Evolutionary conservation across 2,797 vertebrate genomes (phyloP), one percentile per base, ranked within the genome.

Genomic region (Danio jaintianensis): DNA sequence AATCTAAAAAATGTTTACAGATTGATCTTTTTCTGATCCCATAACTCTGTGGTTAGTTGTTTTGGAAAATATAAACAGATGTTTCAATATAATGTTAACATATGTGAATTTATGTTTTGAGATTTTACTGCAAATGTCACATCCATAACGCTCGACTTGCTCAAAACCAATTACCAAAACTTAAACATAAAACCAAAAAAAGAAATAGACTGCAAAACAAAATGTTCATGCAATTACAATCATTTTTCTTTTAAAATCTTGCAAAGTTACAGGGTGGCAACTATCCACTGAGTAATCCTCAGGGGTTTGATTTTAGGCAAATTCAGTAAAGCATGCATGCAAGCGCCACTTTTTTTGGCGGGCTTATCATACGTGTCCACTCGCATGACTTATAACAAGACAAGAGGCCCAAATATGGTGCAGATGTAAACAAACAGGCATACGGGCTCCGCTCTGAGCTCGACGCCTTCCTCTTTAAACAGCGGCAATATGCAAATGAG

Each of bases 341-440:
- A 43, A 48, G 58, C 9, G 43, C 22, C 50, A 66, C 67, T 81
- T 85, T n/a, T n/a, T 29, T 88, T 83, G 77, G 86, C 78, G 84
- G 85, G 83, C 83, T 87, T 20, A 69, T 48, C 68, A 5, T n/a
- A 12, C 66, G 18, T 50, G 74, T 72, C 53, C 48, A 47, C 40
- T 1, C 3, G 64, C 40, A 68, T 40, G 77, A 85, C 69, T 85
- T 82, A 86, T 72, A 78, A 85, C 87, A 76, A 79, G 47, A 81
- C 38, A 2, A 75, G 70, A n/a, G 61, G 15, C 47, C 45, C 71
- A 52, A 71, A 13, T n/a, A 58, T 48, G 83, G 70, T 42, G 56
- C 87, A 75, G 64, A 93, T 92, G 91, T 93, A 93, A 94, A 94
- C 93, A 94, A 91, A 91, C 42, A 1, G 82, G 86, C 86, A 0